phyloP scores from a whole-genome alignment of 2,888 invertebrate species.

The Drosophila nigricruria region DNA sequence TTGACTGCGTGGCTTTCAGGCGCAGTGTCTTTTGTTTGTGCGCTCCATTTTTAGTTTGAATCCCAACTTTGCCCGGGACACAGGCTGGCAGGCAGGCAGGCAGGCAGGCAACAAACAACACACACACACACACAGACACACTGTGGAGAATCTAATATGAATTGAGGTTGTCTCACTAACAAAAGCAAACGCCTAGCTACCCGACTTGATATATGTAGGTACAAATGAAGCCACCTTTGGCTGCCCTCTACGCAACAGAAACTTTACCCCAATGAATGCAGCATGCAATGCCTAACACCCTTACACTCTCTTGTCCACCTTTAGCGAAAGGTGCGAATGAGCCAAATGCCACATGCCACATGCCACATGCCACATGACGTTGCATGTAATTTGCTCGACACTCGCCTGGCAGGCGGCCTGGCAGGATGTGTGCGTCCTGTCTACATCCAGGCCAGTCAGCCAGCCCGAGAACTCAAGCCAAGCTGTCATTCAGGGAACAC shows the following conservation, averaged over 20 bases:
- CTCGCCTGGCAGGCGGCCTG: slow-evolving; percentile 49
- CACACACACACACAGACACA: slow-evolving; percentile 33
- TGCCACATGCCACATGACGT: slow-evolving; percentile 78
- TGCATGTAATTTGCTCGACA: slow-evolving; percentile 80
- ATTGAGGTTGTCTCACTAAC: slow-evolving; percentile 83
- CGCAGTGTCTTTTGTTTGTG: slow-evolving; percentile 73
- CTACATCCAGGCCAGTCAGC: slow-evolving; percentile 71
- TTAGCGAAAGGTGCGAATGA: slow-evolving; percentile 70
- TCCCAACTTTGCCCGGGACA: slow-evolving; percentile 71
- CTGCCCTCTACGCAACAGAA: slow-evolving; percentile 67
- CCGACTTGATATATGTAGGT: slow-evolving; percentile 53
- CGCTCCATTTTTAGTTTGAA: slow-evolving; percentile 78
- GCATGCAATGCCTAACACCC: slow-evolving; percentile 37
- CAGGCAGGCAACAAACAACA: slow-evolving; percentile 61
- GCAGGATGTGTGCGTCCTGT: slow-evolving; percentile 67
- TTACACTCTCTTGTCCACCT: background rate
- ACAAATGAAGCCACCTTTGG: slow-evolving; percentile 63
- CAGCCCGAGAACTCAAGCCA: slow-evolving; percentile 49
- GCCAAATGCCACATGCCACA: slow-evolving; percentile 76
- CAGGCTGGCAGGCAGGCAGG: slow-evolving; percentile 41
- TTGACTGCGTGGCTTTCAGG: slow-evolving; percentile 43
- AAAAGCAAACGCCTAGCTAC: slow-evolving; percentile 71
- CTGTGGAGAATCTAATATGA: slow-evolving; percentile 80
- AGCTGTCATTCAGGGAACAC: slow-evolving; percentile 71
- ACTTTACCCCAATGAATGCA: slow-evolving; percentile 69